These are phyloP conservation scores for Aphelocoma coerulescens DNA, from an alignment of 2,113 vertebrate species.

Conservation along the genomic window DNA sequence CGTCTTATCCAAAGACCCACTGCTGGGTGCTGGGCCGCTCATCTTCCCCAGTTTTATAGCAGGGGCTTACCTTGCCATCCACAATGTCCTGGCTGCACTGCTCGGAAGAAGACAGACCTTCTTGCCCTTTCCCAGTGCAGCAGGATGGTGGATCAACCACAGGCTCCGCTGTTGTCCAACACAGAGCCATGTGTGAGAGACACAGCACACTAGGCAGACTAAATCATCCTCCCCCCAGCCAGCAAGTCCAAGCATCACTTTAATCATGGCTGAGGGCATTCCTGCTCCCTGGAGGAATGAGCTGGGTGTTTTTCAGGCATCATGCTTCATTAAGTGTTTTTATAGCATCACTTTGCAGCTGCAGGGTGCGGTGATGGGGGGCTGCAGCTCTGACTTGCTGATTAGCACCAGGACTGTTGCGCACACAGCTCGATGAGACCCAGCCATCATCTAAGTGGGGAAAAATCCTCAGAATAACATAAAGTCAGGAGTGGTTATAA, in stretches of 20 bases:
- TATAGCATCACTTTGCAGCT: neutral
- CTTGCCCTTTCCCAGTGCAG: neutral
- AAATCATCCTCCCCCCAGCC: neutral
- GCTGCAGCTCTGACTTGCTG: neutral
- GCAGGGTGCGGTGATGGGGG: neutral
- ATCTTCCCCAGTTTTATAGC: neutral
- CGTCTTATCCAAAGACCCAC: neutral
- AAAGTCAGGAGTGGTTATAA: neutral
- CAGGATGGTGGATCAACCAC: neutral
- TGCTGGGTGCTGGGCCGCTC: neutral
- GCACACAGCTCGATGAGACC: fast-evolving
- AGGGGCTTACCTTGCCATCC: neutral
- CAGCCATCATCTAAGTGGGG: neutral
- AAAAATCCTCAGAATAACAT: neutral
- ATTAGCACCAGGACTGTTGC: neutral
- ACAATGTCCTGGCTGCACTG: neutral
- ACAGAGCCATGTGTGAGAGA: fast-evolving
- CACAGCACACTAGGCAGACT: neutral
- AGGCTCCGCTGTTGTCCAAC: neutral
- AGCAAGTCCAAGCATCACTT: fast-evolving
- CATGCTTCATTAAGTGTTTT: neutral
- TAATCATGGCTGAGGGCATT: neutral
- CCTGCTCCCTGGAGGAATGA: neutral
- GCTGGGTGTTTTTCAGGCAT: neutral
- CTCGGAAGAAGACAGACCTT: neutral